phyloP scores from a whole-genome alignment of 2,888 invertebrate genomes.

The Mesorhabditis sp. region DNA sequence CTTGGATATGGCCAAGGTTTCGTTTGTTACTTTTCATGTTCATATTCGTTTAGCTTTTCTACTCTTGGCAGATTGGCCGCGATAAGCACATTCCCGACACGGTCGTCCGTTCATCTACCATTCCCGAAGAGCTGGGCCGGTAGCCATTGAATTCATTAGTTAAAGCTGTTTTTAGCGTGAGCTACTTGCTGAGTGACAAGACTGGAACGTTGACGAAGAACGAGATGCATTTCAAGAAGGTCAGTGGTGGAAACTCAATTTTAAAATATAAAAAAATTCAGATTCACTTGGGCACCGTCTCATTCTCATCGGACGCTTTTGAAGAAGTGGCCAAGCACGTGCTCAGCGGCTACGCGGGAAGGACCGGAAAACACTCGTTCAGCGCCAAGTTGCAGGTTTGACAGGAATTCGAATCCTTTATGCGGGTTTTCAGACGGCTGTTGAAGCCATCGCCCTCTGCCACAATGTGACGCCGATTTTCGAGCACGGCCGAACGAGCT shows the following conservation, averaged over 20 bases:
- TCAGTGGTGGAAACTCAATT: constrained; percentile 8
- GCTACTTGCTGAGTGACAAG: constrained; percentile 93
- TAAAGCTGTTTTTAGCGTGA: constrained; percentile 64
- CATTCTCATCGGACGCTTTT: constrained; percentile 81
- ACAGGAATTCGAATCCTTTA: neutral
- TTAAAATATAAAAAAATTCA: constrained; percentile 14
- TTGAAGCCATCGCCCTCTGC: constrained; percentile 81
- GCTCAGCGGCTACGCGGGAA: constrained; percentile 47
- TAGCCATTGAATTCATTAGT: constrained; percentile 6
- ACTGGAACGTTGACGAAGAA: constrained; percentile 97
- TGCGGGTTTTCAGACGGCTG: constrained; percentile 18
- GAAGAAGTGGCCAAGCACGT: constrained; percentile 67
- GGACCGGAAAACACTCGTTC: constrained; percentile 46
- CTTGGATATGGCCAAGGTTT: constrained; percentile 87
- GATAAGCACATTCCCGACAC: constrained; percentile 89
- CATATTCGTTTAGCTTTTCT: constrained; percentile 60
- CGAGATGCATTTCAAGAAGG: constrained; percentile 74
- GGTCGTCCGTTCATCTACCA: constrained; percentile 92
- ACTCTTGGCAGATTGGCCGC: constrained; percentile 90
- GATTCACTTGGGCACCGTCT: constrained; percentile 86
- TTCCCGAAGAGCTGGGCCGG: constrained; percentile 93
- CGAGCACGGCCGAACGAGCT: constrained; percentile 64
- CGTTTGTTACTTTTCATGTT: constrained; percentile 14
- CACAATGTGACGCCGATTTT: constrained; percentile 98
- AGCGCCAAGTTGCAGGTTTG: constrained; percentile 43